Evolutionary conservation across 2,797 vertebrate species (phyloP).

Genomic region (Tarsius wallacei): DNA sequence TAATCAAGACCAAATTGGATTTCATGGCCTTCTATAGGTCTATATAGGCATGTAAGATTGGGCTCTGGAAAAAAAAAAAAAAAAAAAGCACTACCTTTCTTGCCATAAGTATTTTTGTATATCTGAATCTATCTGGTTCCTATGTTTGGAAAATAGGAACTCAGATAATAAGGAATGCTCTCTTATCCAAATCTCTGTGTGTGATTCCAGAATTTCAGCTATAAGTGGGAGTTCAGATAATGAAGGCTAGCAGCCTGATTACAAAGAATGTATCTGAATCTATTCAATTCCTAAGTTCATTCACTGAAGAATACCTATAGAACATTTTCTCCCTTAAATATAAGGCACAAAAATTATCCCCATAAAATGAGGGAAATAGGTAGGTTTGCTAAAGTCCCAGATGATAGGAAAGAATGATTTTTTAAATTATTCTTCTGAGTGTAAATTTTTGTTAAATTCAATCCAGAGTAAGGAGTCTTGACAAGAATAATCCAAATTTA

Average conservation of each 20-base stretch:
- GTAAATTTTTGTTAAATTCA: conserved; percentile 34
- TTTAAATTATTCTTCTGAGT: background rate
- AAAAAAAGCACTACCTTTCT: background rate
- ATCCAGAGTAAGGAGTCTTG: background rate
- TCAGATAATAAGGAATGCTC: background rate
- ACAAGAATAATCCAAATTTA: conserved; percentile 5
- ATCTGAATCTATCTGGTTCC: background rate
- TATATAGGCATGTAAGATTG: background rate
- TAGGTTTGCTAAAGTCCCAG: conserved; percentile 9
- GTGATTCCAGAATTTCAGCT: conserved; percentile 10
- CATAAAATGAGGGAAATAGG: background rate
- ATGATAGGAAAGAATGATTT: background rate
- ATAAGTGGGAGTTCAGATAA: background rate
- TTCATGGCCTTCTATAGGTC: background rate
- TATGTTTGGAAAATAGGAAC: background rate
- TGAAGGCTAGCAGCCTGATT: background rate
- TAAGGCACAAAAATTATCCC: background rate
- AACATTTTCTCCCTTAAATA: conserved; percentile 6
- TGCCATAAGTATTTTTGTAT: background rate
- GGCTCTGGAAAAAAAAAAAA: background rate
- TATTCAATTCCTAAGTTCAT: conserved; percentile 14
- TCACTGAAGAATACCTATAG: background rate
- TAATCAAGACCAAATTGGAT: conserved; percentile 54
- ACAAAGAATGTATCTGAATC: background rate
- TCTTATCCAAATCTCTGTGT: background rate